phyloP scores from a whole-genome alignment of 2,797 vertebrate species.

The Neosalanx taihuensis region DNA sequence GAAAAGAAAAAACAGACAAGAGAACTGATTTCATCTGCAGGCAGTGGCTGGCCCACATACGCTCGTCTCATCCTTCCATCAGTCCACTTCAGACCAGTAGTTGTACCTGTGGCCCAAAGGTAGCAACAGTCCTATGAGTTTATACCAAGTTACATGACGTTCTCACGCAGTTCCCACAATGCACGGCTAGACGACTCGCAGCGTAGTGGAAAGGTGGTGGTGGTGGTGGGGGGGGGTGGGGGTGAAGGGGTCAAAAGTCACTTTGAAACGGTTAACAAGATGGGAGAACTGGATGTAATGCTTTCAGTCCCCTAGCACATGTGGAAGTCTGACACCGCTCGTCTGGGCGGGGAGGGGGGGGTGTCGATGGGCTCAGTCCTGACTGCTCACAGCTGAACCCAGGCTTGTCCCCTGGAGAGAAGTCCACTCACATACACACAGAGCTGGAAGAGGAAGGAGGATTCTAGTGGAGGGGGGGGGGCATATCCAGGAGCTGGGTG shows the following conservation, averaged over 20 bases:
- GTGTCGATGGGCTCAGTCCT: slow-evolving; percentile 20
- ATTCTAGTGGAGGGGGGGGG: slow-evolving; percentile 32
- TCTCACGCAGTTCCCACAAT: slow-evolving; percentile 29
- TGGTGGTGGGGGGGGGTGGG: not conserved
- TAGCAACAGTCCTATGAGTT: slow-evolving; percentile 47
- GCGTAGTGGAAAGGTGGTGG: slow-evolving; percentile 35
- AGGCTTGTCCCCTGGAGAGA: slow-evolving; percentile 27
- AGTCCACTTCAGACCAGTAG: slow-evolving; percentile 44
- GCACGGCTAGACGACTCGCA: not conserved
- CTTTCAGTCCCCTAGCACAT: slow-evolving; percentile 27
- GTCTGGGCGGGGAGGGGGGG: slow-evolving; percentile 2
- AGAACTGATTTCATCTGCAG: slow-evolving; percentile 58
- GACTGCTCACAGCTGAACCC: slow-evolving; percentile 20
- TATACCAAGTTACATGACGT: slow-evolving; percentile 37
- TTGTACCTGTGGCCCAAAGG: slow-evolving; percentile 27
- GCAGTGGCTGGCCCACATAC: slow-evolving; percentile 62
- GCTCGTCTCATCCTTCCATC: slow-evolving; percentile 45
- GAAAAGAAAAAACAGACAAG: slow-evolving; percentile 26
- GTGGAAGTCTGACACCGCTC: slow-evolving; percentile 6
- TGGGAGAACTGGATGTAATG: slow-evolving; percentile 1
- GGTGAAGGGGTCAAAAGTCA: slow-evolving; percentile 22
- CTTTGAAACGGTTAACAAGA: slow-evolving; percentile 15
- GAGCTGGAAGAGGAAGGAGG: slow-evolving; percentile 47
- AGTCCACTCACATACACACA: slow-evolving; percentile 39
- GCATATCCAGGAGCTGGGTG: slow-evolving; percentile 53